These are phyloP conservation scores for Loris lydekkerianus DNA, from an alignment of 2,797 vertebrate species.

Conservation along the genomic window DNA sequence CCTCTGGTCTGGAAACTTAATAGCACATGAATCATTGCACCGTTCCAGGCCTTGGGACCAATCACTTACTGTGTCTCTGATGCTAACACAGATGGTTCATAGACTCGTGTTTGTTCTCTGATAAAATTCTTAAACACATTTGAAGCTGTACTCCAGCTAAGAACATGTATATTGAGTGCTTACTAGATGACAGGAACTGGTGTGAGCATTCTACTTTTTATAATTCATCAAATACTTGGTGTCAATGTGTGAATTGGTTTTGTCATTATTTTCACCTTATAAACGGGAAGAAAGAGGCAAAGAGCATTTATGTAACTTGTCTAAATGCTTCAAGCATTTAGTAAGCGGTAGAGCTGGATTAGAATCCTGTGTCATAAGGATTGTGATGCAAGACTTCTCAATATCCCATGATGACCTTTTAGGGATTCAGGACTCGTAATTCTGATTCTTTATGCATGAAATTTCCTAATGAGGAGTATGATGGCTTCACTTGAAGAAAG, in stretches of 20 bases:
- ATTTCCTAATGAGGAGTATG: not conserved
- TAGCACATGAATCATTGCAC: not conserved
- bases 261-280: not conserved
- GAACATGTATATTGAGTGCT: not conserved
- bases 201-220: not conserved
- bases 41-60: not conserved
- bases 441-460: conserved; percentile 2
- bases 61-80: conserved; percentile 50
- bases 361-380: not conserved
- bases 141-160: not conserved
- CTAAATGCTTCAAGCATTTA: not conserved
- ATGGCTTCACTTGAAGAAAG: conserved; percentile 32
- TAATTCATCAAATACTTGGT: not conserved
- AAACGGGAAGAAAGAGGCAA: not conserved
- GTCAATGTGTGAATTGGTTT: not conserved
- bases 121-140: conserved; percentile 40
- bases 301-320: not conserved
- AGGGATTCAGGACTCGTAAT: not conserved
- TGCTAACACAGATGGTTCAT: not conserved
- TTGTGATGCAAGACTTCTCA: not conserved
- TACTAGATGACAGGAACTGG: not conserved
- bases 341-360: not conserved
- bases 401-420: not conserved
- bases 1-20: not conserved
- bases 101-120: conserved; percentile 21